Evolutionary conservation across 2,113 vertebrate genomes (phyloP).

Genomic region (Telmatochromis brachygnathus): DNA sequence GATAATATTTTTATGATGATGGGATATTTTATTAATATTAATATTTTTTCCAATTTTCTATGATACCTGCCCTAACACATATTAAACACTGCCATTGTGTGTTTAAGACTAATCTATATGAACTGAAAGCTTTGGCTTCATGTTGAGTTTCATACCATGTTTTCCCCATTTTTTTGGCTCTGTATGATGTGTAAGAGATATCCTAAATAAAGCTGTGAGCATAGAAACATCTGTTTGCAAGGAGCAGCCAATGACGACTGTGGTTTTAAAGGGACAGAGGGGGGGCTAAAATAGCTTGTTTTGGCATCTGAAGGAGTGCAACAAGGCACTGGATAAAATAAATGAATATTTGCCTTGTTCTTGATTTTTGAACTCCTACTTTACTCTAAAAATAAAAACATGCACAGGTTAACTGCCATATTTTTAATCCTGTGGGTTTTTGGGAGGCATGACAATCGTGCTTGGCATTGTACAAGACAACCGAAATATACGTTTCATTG

Average conservation of each 20-base stretch:
- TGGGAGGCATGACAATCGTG: background rate
- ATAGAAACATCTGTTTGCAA: background rate
- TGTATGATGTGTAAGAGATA: background rate
- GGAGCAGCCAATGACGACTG: background rate
- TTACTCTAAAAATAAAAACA: background rate
- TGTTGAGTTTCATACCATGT: background rate
- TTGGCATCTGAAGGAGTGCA: background rate
- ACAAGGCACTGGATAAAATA: background rate
- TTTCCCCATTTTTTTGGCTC: background rate
- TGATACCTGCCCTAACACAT: background rate
- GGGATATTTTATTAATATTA: background rate
- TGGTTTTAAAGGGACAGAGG: background rate
- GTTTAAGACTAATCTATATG: background rate
- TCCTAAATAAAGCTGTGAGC: background rate
- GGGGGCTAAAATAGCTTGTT: background rate
- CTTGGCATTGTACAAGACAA: background rate
- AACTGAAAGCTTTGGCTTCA: background rate
- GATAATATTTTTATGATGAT: background rate
- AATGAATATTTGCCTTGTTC: background rate
- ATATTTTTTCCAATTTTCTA: background rate
- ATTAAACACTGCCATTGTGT: background rate
- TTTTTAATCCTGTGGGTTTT: background rate
- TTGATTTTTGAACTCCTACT: background rate
- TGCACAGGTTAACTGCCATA: background rate
- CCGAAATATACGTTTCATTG: rapidly evolving